These are phyloP conservation scores for Psilanteris sp. DNA, from an alignment of 1,140 invertebrate genomes.

Conservation along the genomic window DNA sequence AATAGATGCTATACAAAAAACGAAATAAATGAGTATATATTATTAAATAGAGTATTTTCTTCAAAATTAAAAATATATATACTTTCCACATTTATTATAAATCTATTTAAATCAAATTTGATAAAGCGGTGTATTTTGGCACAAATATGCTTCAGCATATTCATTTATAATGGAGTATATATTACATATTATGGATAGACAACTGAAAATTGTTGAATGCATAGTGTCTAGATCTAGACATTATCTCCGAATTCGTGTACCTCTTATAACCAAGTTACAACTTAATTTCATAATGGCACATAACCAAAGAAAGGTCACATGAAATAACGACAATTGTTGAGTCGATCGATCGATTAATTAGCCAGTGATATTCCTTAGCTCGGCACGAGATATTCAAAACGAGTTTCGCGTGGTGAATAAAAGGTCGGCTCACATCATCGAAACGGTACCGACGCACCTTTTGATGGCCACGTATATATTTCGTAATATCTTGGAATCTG, in stretches of 20 bases:
- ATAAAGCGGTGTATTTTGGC: no score
- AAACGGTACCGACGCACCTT: slow-evolving; percentile 52
- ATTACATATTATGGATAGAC: no score
- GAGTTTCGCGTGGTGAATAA: slow-evolving; percentile 45
- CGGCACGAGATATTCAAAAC: slow-evolving; percentile 32
- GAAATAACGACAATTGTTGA: slow-evolving; percentile 36
- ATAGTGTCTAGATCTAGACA: no score
- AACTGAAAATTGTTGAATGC: no score
- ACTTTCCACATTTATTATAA: no score
- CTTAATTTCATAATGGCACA: slow-evolving; percentile 34
- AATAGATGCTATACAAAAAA: no score
- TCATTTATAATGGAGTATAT: no score
- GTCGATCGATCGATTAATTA: slow-evolving; percentile 57
- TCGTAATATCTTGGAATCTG: slow-evolving; percentile 49
- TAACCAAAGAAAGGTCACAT: slow-evolving; percentile 31
- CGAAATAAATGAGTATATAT: no score
- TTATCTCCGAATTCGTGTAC: neutral
- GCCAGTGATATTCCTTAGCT: slow-evolving; percentile 7
- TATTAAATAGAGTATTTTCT: no score
- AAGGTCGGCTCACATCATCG: slow-evolving; percentile 38
- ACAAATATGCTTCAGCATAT: no score
- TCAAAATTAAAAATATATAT: no score
- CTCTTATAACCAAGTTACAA: slow-evolving; percentile 18
- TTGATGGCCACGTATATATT: slow-evolving; percentile 55
- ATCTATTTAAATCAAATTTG: no score